Conservation (phyloP, 2,888 invertebrate species). For the Micropterix aruncella region DNA sequence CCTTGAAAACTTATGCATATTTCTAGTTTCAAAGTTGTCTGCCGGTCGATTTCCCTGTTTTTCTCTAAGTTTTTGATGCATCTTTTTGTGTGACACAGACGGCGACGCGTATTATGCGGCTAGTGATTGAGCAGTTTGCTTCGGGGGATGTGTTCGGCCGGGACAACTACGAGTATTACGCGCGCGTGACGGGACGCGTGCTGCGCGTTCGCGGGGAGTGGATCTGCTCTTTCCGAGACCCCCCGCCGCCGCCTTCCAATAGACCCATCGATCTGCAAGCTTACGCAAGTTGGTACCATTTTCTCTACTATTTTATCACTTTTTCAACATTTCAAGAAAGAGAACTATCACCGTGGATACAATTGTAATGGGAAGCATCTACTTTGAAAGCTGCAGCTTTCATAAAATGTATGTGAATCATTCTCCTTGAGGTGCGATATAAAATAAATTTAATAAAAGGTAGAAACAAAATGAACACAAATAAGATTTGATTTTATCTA, state of each 20-base stretch:
- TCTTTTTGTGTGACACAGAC: too few species aligned
- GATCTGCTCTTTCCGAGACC: conserved; percentile 89
- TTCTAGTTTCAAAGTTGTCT: too few species aligned
- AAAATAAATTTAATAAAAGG: too few species aligned
- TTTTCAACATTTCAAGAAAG: not conserved
- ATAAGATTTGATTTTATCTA: too few species aligned
- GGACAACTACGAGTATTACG: conserved; percentile 91
- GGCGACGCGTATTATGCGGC: conserved; percentile 91
- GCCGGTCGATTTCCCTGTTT: too few species aligned
- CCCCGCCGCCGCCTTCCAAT: conserved; percentile 46
- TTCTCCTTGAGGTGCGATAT: too few species aligned
- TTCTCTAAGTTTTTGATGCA: too few species aligned
- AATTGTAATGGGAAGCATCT: too few species aligned
- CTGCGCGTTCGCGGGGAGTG: conserved; percentile 88
- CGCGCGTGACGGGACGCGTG: conserved; percentile 84
- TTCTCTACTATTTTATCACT: conserved; percentile 1
- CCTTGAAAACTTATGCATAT: too few species aligned
- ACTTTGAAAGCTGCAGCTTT: too few species aligned
- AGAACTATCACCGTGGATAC: not conserved
- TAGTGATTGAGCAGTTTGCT: conserved; percentile 95
- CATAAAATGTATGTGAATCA: too few species aligned
- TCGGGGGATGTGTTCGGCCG: conserved; percentile 90
- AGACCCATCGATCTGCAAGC: conserved; percentile 50
- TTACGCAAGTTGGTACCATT: conserved; percentile 44
- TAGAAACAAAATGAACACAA: too few species aligned